A percentile compares a stretch with the other conserved stretches of the same genome.
These are phyloP conservation scores for Melanostigma gelatinosum DNA, from an alignment of 2,113 vertebrate genomes.

Conservation along the genomic window DNA sequence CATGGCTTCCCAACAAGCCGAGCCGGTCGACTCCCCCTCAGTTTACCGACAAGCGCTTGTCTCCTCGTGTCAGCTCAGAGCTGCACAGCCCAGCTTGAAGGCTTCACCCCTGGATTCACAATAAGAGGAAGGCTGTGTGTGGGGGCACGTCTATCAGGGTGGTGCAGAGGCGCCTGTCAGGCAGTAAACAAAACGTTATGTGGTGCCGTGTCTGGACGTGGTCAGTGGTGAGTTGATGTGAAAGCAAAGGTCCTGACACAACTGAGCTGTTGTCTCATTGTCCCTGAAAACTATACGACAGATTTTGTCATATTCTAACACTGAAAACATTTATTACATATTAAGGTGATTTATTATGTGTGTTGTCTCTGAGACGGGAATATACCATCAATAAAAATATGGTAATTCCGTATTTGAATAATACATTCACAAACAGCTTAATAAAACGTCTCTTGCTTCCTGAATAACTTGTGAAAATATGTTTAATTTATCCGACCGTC, in stretches of 20 bases:
- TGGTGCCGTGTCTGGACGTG: slow-evolving; percentile 18
- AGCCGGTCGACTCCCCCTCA: slow-evolving; percentile 17
- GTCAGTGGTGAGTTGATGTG: slow-evolving; percentile 17
- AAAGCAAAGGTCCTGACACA: not conserved
- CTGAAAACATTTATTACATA: slow-evolving; percentile 6
- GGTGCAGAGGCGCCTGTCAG: slow-evolving; percentile 27
- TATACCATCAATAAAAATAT: not conserved
- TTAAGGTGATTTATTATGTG: slow-evolving; percentile 7
- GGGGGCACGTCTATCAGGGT: slow-evolving; percentile 15
- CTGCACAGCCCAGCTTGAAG: slow-evolving; percentile 57
- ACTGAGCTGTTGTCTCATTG: slow-evolving; percentile 16
- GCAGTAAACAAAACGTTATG: slow-evolving; percentile 43
- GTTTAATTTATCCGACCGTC: not conserved
- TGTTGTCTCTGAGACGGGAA: not conserved
- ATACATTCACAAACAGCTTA: not conserved
- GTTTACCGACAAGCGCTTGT: slow-evolving; percentile 52
- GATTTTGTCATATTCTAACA: slow-evolving; percentile 6
- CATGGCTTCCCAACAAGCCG: slow-evolving; percentile 46
- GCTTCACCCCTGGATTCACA: slow-evolving; percentile 36
- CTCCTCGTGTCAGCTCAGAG: slow-evolving; percentile 56
- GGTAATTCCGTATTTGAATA: not conserved
- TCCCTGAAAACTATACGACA: not conserved
- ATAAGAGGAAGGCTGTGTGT: slow-evolving; percentile 28
- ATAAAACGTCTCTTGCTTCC: not conserved
- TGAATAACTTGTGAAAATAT: not conserved